Evolutionary conservation across 2,113 vertebrate genomes (phyloP).

Genomic region (Zosterops lateralis): DNA sequence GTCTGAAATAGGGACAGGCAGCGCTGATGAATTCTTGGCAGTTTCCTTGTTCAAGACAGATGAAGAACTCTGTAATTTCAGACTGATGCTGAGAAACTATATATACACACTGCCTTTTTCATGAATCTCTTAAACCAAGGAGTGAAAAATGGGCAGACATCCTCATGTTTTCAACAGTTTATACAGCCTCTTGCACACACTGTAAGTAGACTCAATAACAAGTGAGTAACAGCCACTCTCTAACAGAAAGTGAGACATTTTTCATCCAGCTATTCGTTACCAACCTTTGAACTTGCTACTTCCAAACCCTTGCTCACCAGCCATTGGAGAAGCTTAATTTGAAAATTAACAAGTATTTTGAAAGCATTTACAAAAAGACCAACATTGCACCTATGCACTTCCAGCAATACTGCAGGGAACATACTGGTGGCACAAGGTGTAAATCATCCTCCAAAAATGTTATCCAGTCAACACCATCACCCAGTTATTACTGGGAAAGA

Average conservation of each 20-base stretch:
- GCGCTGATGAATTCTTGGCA: constrained; percentile 13
- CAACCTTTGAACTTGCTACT: background rate
- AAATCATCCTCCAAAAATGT: background rate
- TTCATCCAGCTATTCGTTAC: background rate
- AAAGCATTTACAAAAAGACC: background rate
- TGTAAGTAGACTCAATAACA: background rate
- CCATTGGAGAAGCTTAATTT: background rate
- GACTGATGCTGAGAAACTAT: constrained; percentile 33
- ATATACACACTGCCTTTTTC: background rate
- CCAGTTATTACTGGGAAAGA: background rate
- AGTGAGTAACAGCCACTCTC: constrained; percentile 10
- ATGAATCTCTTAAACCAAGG: constrained; percentile 26
- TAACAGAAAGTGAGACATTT: background rate
- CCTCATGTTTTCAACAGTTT: constrained; percentile 24
- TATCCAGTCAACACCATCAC: background rate
- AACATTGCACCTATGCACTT: background rate
- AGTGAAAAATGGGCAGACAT: constrained; percentile 15
- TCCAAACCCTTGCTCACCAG: background rate
- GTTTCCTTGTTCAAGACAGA: constrained; percentile 21
- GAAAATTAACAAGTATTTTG: background rate
- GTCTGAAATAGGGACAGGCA: constrained; percentile 12
- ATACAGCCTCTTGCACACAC: constrained; percentile 15
- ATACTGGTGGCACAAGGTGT: background rate
- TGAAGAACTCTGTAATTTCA: constrained; percentile 33
- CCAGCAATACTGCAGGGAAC: background rate